A percentile compares a stretch with the other conserved stretches of the same genome.
phyloP scores from a whole-genome alignment of 2,888 invertebrate species.

The Hydropsyche betteni region DNA sequence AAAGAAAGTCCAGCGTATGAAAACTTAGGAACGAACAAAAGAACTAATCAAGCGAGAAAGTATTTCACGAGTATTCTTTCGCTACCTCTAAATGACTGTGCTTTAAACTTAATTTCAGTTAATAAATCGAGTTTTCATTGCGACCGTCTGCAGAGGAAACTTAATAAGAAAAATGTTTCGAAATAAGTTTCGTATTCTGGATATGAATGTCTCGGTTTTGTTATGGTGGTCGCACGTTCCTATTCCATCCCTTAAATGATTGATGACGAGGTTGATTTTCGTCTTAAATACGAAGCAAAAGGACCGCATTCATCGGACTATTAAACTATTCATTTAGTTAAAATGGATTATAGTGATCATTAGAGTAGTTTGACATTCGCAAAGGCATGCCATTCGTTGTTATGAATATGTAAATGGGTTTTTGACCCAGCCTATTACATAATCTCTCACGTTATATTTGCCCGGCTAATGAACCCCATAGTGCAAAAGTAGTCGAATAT shows the following conservation, averaged over 20 bases:
- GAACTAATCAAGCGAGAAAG: slow-evolving; percentile 34
- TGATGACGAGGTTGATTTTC: neutral
- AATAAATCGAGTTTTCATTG: slow-evolving; percentile 33
- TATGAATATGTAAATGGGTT: slow-evolving; percentile 19
- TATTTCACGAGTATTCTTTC: slow-evolving; percentile 36
- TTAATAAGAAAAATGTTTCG: too few species aligned
- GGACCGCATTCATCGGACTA: neutral
- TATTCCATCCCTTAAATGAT: neutral
- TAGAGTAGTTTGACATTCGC: slow-evolving; percentile 21
- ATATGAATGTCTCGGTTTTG: too few species aligned
- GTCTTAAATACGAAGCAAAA: neutral
- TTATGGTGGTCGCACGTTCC: too few species aligned
- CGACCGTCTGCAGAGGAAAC: neutral
- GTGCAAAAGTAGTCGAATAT: too few species aligned
- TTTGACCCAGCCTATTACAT: slow-evolving; percentile 10
- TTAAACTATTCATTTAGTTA: slow-evolving; percentile 10
- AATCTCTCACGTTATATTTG: neutral
- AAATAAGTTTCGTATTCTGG: too few species aligned
- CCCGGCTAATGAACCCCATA: too few species aligned
- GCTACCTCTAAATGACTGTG: slow-evolving; percentile 14
- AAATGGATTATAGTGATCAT: slow-evolving; percentile 8
- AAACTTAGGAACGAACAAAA: neutral
- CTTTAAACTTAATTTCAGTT: slow-evolving; percentile 35
- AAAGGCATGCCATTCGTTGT: slow-evolving; percentile 21
- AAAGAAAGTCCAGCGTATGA: too few species aligned